A percentile compares a stretch with the other conserved stretches of the same genome.
Evolutionary conservation across 2,113 vertebrate species (phyloP).

Genomic region (Emydocephalus ijimae): DNA sequence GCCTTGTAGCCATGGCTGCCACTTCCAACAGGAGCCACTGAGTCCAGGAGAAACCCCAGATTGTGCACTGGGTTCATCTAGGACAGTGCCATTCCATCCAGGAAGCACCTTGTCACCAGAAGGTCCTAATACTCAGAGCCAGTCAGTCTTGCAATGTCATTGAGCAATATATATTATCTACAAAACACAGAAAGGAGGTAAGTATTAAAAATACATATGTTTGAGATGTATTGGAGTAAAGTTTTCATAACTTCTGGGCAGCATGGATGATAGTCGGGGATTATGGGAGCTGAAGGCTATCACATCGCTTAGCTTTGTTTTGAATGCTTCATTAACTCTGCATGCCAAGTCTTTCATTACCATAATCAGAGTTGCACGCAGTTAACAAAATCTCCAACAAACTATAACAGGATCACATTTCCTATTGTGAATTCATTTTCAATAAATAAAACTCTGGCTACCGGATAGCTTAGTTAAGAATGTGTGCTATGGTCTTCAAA

Average conservation of each 20-base stretch:
- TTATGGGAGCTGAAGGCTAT: background rate
- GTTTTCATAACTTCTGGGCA: background rate
- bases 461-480: slow-evolving; percentile 2
- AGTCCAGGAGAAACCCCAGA: background rate
- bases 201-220: background rate
- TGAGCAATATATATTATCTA: background rate
- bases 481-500: background rate
- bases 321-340: background rate
- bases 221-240: background rate
- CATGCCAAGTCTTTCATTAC: background rate
- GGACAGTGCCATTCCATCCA: background rate
- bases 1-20: background rate
- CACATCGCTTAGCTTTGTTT: background rate
- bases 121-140: background rate
- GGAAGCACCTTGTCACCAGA: background rate
- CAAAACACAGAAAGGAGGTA: background rate
- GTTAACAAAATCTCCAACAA: background rate
- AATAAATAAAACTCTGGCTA: slow-evolving; percentile 15
- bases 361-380: background rate
- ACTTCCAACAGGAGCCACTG: background rate
- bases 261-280: background rate
- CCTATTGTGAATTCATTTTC: slow-evolving; percentile 47
- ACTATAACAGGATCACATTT: slow-evolving; percentile 27
- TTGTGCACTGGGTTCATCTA: background rate
- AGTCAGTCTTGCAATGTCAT: background rate